Base-by-base conservation (phyloP, 2,888 invertebrate genomes). In the Prosapia bicincta region DNA sequence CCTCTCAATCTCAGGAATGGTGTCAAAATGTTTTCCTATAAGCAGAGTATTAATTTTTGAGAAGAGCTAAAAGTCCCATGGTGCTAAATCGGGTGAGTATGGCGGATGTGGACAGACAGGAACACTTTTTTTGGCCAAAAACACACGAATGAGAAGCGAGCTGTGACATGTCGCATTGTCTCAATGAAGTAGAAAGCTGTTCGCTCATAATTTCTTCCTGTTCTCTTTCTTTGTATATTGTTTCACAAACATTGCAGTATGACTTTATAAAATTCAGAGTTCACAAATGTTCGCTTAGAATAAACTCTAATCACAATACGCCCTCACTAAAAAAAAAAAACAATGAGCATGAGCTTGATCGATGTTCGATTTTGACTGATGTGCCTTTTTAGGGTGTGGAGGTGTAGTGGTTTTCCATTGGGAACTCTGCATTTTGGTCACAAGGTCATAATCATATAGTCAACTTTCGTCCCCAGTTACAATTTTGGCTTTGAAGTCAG, bases 341-440 rank as follows among this genome's bases (percentile, higher is more conserved):
- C 9, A 66, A 66, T 32, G 13, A 20, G 1, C 5, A 13, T 13
- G 3, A 38, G 3, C 38, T 13, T 6, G 38, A 38, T 76, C 74
- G 38, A 76, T 72, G 25, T 78, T 78, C 13, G 69, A 76, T 24
- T 71, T 70, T 28, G 74, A 75, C 76, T 79, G 76, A 72, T 77
- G 77, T 71, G 78, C 78, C 72, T 79, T 79, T 75, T 78, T 77
- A 23, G 78, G 76, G 70, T 38, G 75, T 75, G 74, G 76, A 26
- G 72, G 72, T 15, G 13, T 24, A 67, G 73, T 15, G 24, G 69
- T 78, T 77, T 79, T 78, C 78, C 80, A 80, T 69, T 79, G 79
- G 28, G 74, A 77, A 72, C 77, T 80, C 68, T 81, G 79, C n/a
- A 32, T 10, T 74, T 78, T 79, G 69, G 79, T 79, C 78, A 75